Evolutionary conservation across 2,797 vertebrate genomes (phyloP).

Genomic region (Hydrolagus colliei): DNA sequence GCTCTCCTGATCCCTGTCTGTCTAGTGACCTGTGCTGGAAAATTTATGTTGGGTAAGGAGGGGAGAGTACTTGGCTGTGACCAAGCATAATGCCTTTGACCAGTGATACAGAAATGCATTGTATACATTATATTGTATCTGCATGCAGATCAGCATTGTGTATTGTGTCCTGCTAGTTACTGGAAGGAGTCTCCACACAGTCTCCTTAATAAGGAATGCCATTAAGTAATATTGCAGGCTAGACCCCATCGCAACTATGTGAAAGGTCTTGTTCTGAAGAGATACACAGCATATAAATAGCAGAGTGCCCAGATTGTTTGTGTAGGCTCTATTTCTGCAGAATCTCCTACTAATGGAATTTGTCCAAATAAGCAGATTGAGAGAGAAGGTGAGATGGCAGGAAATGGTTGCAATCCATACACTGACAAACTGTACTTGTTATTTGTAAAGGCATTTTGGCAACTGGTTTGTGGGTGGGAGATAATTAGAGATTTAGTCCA

Average conservation of each 20-base stretch:
- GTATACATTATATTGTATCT: too few relatives aligned
- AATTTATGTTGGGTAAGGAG: too few relatives aligned
- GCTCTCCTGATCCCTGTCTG: too few relatives aligned
- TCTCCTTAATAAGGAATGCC: too few relatives aligned
- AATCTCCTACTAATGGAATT: slow-evolving; percentile 16
- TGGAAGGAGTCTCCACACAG: too few relatives aligned
- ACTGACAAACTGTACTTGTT: neutral
- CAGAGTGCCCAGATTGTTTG: slow-evolving; percentile 5
- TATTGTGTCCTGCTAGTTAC: too few relatives aligned
- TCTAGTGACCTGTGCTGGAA: too few relatives aligned
- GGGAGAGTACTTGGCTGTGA: too few relatives aligned
- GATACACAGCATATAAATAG: slow-evolving; percentile 8
- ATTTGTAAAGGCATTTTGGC: neutral
- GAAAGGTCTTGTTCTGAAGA: neutral
- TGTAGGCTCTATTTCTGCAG: slow-evolving; percentile 13
- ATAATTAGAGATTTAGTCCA: neutral
- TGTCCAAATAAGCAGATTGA: slow-evolving; percentile 7
- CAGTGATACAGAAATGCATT: too few relatives aligned
- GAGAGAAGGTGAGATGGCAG: neutral
- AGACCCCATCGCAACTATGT: neutral
- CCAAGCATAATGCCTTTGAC: too few relatives aligned
- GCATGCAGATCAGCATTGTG: too few relatives aligned
- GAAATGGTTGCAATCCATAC: neutral
- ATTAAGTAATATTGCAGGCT: too few relatives aligned
- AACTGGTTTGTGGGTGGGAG: neutral